Percentiles rank a stretch among this genome's conserved stretches.
Evolutionary conservation across 2,113 vertebrate species (phyloP).

Genomic region (Sceloporus tristichus): DNA sequence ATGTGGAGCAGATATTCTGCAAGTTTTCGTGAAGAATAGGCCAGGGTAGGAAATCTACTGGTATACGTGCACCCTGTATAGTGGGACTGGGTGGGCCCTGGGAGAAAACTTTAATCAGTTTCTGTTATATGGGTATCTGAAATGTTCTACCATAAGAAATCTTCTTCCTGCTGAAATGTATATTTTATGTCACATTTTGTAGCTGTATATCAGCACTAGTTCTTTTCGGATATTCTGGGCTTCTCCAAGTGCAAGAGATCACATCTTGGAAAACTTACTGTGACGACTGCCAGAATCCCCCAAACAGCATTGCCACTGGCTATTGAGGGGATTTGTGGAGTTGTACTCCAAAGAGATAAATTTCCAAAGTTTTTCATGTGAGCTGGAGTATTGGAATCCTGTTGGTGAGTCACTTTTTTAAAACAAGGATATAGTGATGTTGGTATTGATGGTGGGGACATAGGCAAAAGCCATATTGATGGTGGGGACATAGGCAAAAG

Average conservation of each 20-base stretch:
- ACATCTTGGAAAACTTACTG: no score
- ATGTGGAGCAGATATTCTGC: not conserved
- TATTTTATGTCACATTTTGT: not conserved
- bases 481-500: no score
- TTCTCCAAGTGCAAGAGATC: not conserved
- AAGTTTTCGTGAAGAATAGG: not conserved
- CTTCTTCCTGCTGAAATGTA: not conserved
- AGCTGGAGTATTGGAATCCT: no score
- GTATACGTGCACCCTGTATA: not conserved
- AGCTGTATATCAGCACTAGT: not conserved
- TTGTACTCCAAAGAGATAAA: no score
- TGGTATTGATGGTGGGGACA: no score
- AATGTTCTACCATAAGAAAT: not conserved
- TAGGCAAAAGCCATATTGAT: no score
- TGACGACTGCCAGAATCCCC: no score
- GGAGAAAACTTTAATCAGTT: slow-evolving; percentile 9
- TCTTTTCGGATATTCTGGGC: not conserved
- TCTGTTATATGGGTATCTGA: not conserved
- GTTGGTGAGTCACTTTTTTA: no score
- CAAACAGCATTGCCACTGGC: not conserved
- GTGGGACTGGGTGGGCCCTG: not conserved
- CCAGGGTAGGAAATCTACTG: not conserved
- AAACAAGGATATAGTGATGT: no score
- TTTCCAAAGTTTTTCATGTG: no score
- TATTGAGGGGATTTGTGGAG: no score